A percentile compares a stretch with the other conserved stretches of the same genome.
Conservation (phyloP, 2,888 invertebrate genomes). For the Cerceris ruficornis region DNA sequence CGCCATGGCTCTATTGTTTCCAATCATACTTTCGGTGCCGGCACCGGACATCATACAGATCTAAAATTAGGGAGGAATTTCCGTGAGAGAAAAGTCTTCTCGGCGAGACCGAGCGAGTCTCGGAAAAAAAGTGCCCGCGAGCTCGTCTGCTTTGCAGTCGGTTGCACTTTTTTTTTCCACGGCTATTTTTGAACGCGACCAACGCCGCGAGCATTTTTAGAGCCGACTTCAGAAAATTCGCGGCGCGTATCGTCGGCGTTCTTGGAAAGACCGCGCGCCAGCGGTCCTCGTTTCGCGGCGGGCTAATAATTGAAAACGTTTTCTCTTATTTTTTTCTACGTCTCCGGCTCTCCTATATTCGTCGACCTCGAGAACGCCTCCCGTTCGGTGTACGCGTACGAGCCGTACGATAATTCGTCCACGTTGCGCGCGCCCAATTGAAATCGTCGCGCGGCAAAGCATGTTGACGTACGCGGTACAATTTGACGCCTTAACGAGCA, state of each 20-base stretch:
- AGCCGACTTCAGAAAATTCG: constrained; percentile 72
- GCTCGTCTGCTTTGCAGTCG: constrained; percentile 54
- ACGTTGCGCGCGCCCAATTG: too few species aligned
- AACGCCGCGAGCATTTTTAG: constrained; percentile 77
- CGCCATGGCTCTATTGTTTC: constrained; percentile 81
- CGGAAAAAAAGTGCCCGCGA: constrained; percentile 13
- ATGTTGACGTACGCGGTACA: too few species aligned
- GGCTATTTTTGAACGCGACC: constrained; percentile 77
- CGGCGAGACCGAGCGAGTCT: background rate
- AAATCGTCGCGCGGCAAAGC: too few species aligned
- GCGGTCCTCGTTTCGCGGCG: background rate
- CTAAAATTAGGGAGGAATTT: constrained; percentile 78
- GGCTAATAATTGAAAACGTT: constrained; percentile 1
- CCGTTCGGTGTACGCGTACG: too few species aligned
- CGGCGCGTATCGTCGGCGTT: constrained; percentile 33
- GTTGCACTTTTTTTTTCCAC: constrained; percentile 73
- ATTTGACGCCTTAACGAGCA: too few species aligned
- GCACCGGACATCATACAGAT: constrained; percentile 88
- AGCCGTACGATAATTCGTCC: too few species aligned
- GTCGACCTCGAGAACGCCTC: too few species aligned
- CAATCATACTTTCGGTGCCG: constrained; percentile 76
- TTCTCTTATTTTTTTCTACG: background rate
- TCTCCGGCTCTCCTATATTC: background rate
- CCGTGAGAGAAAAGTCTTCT: background rate
- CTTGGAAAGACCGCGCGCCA: constrained; percentile 20